phyloP scores from a whole-genome alignment of 1,140 invertebrate genomes.

The Zophobas atratus region DNA sequence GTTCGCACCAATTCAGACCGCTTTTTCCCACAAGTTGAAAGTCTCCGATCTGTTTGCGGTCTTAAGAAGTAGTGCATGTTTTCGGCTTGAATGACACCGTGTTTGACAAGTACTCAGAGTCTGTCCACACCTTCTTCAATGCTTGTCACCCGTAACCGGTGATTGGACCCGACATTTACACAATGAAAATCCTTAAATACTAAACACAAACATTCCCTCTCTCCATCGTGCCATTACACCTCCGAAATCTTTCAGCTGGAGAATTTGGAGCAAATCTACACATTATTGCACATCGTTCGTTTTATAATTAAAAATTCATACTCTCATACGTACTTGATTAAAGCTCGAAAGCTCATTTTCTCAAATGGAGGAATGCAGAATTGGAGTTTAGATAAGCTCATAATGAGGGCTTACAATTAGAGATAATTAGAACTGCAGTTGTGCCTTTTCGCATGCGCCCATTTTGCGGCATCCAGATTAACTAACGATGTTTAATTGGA shows the following conservation, averaged over 20 bases:
- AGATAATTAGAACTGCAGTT: constrained; percentile 64
- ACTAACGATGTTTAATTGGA: constrained; percentile 64
- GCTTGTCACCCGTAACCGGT: constrained; percentile 54
- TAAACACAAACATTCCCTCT: constrained; percentile 43
- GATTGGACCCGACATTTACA: constrained; percentile 56
- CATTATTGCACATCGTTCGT: background rate
- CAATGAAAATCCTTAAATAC: constrained; percentile 49
- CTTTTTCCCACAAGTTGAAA: constrained; percentile 21
- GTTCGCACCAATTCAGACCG: background rate
- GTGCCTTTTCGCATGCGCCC: constrained; percentile 53
- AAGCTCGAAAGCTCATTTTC: constrained; percentile 19
- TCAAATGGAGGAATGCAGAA: constrained; percentile 45
- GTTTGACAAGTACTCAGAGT: constrained; percentile 59
- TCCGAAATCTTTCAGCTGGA: constrained; percentile 4
- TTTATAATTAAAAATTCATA: background rate
- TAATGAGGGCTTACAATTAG: constrained; percentile 61
- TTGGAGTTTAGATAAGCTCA: constrained; percentile 47
- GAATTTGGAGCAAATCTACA: constrained; percentile 3
- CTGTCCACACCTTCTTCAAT: constrained; percentile 59
- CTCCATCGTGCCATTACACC: constrained; percentile 6
- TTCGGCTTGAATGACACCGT: constrained; percentile 53
- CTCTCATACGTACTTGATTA: background rate
- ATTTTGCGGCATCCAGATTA: constrained; percentile 59
- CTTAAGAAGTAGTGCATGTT: constrained; percentile 37
- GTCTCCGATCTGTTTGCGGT: constrained; percentile 31